Evolutionary conservation across 2,113 vertebrate genomes (phyloP).

Genomic region (Crotophaga sulcirostris): DNA sequence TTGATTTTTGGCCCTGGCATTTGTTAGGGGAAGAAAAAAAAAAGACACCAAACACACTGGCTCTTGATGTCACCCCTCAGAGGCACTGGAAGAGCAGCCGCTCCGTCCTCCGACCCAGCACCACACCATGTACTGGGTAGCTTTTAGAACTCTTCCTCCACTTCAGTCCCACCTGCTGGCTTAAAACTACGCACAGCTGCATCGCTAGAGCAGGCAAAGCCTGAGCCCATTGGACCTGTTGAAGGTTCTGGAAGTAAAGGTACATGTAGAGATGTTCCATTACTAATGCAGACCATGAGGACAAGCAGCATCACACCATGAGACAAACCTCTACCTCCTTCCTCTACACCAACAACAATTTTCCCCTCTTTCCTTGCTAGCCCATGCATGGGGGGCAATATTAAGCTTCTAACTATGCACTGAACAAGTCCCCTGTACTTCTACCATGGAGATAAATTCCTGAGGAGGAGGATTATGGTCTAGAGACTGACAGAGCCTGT

Average conservation of each 20-base stretch:
- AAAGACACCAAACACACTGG: too few species aligned
- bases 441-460: background rate
- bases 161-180: rapidly evolving
- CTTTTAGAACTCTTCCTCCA: background rate
- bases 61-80: background rate
- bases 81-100: background rate
- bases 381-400: rapidly evolving
- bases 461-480: background rate
- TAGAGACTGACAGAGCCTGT: background rate
- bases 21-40: too few species aligned
- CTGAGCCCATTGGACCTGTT: rapidly evolving
- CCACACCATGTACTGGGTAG: rapidly evolving
- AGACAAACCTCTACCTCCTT: background rate
- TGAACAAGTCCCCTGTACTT: background rate
- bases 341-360: background rate
- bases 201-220: background rate
- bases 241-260: background rate
- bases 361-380: too few species aligned
- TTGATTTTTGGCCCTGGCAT: background rate
- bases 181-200: too few species aligned
- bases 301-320: background rate
- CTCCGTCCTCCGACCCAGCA: background rate
- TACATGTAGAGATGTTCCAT: rapidly evolving
- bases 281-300: rapidly evolving
- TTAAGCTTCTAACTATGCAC: background rate